These are phyloP conservation scores for Arnoldichthys spilopterus DNA, from an alignment of 2,797 vertebrate species.

Conservation along the genomic window DNA sequence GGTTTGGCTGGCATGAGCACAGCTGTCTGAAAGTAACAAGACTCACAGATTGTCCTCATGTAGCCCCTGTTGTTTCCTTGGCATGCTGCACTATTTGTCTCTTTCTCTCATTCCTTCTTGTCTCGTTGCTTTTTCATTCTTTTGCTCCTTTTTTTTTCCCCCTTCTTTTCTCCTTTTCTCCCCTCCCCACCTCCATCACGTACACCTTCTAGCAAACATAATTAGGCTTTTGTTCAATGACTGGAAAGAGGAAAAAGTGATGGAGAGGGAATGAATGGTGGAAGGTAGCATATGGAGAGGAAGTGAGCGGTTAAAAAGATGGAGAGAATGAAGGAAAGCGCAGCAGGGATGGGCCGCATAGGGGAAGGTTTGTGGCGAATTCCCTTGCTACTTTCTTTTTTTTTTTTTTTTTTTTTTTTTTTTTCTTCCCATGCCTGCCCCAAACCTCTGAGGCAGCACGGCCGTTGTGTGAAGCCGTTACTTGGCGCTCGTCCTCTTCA, in stretches of 20 bases:
- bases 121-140: not conserved
- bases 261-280: slow-evolving; percentile 7
- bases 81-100: slow-evolving; percentile 58
- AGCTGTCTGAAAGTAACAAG: slow-evolving; percentile 47
- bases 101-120: slow-evolving; percentile 25
- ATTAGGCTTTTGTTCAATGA: slow-evolving; percentile 56
- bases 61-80: slow-evolving; percentile 38
- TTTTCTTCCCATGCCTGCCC: no score
- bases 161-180: not conserved
- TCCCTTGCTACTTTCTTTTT: slow-evolving; percentile 34
- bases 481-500: not conserved
- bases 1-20: slow-evolving; percentile 21
- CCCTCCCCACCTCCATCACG: not conserved
- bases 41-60: slow-evolving; percentile 48
- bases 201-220: slow-evolving; percentile 55
- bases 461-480: slow-evolving; percentile 4
- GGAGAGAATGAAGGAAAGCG: slow-evolving; percentile 20
- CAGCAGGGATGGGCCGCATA: slow-evolving; percentile 18
- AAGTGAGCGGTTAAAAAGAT: slow-evolving; percentile 35
- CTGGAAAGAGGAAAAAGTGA: slow-evolving; percentile 47
- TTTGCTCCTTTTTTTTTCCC: not conserved
- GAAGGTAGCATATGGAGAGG: slow-evolving; percentile 51
- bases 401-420: no score
- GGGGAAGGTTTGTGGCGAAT: slow-evolving; percentile 37
- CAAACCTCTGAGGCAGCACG: not conserved